phyloP scores from a whole-genome alignment of 2,888 invertebrate species.

The Callosobruchus maculatus region DNA sequence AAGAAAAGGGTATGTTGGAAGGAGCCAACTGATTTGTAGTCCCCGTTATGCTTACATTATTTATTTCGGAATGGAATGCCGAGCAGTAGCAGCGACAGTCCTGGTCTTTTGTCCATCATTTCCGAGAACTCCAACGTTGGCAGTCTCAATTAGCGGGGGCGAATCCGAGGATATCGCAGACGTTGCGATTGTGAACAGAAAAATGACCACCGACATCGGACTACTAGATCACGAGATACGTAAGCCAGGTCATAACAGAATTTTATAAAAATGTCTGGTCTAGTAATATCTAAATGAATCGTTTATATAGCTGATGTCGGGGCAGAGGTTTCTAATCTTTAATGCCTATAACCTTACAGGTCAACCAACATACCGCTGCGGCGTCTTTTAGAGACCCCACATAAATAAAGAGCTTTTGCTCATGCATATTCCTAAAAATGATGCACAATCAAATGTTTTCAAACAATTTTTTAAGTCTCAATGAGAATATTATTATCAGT shows the following conservation, averaged over 20 bases:
- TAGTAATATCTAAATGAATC: too few species aligned
- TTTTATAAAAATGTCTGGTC: too few species aligned
- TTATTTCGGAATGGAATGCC: not conserved
- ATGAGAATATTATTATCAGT: too few species aligned
- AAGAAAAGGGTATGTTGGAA: not conserved
- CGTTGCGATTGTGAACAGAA: not conserved
- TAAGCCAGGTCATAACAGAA: not conserved
- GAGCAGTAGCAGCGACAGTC: not conserved
- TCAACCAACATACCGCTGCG: too few species aligned
- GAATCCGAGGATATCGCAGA: not conserved
- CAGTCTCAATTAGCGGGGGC: not conserved
- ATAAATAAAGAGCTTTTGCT: too few species aligned
- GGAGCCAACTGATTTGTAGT: not conserved
- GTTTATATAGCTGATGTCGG: too few species aligned
- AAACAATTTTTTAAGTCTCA: too few species aligned
- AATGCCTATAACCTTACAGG: too few species aligned
- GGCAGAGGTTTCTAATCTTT: too few species aligned
- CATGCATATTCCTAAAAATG: too few species aligned
- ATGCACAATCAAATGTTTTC: too few species aligned
- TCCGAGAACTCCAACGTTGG: not conserved
- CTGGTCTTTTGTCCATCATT: not conserved
- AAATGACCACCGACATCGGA: not conserved
- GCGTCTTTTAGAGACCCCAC: too few species aligned
- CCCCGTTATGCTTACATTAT: not conserved
- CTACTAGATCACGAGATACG: not conserved